A percentile compares a stretch with the other conserved stretches of the same genome.
These are phyloP conservation scores for Amiota communis DNA, from an alignment of 2,888 invertebrate genomes.

Conservation along the genomic window DNA sequence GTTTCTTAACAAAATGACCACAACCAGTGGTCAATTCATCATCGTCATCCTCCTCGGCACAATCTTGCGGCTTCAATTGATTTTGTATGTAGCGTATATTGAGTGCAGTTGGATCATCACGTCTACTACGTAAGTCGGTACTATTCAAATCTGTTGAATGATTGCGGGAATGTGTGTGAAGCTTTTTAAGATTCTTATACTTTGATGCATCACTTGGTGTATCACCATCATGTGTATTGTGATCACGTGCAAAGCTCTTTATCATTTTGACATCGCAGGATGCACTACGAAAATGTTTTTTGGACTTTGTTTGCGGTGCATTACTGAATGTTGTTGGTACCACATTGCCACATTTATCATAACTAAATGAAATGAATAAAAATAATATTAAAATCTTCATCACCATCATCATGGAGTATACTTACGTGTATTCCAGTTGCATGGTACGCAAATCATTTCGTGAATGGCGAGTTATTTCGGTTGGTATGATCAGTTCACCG, in stretches of 20 bases:
- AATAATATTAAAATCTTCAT: background rate
- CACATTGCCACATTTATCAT: conserved; percentile 70
- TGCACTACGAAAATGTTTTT: conserved; percentile 73
- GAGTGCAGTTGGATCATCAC: conserved; percentile 64
- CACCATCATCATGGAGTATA: background rate
- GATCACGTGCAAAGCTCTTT: conserved; percentile 70
- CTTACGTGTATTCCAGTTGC: conserved; percentile 77
- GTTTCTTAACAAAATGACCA: conserved; percentile 71
- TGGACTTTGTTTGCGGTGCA: conserved; percentile 70
- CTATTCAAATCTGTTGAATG: conserved; percentile 72
- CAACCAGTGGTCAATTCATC: conserved; percentile 70
- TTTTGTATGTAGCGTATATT: conserved; percentile 73
- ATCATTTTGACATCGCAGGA: conserved; percentile 74
- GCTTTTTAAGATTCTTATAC: conserved; percentile 70
- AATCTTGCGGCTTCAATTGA: conserved; percentile 66
- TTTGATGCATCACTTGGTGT: conserved; percentile 51
- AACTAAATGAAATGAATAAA: conserved; percentile 51
- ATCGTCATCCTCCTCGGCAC: conserved; percentile 66
- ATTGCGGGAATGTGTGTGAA: conserved; percentile 73
- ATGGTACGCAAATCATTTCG: conserved; percentile 80
- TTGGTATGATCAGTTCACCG: conserved; percentile 67
- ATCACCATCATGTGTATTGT: conserved; percentile 50
- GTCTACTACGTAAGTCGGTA: conserved; percentile 66
- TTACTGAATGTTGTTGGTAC: conserved; percentile 45
- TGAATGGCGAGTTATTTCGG: conserved; percentile 73